These are phyloP conservation scores for Vannuccia rotundouncinata DNA, from an alignment of 2,888 invertebrate genomes.

Conservation along the genomic window DNA sequence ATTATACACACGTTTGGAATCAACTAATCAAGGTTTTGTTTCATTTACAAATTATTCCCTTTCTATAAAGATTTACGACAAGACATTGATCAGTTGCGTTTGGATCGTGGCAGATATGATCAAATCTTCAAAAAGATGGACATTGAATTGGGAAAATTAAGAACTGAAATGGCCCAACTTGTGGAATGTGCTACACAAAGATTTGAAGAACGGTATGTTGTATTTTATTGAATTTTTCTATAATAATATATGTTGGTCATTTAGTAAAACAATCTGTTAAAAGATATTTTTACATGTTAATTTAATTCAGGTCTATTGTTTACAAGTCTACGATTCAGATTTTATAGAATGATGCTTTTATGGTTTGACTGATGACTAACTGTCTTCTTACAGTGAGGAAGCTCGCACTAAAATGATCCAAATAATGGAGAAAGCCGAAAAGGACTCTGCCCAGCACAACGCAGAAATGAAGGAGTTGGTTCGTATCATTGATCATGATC, in stretches of 20 bases:
- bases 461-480: slow-evolving; percentile 81
- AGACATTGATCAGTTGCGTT: slow-evolving; percentile 45
- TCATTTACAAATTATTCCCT: not conserved
- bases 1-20: no score
- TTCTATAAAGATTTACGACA: slow-evolving; percentile 69
- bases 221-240: slow-evolving; percentile 39
- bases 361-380: no score
- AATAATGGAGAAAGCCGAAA: slow-evolving; percentile 70
- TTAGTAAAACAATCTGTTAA: no score
- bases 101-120: slow-evolving; percentile 31
- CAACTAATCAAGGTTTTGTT: no score
- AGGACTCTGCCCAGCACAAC: slow-evolving; percentile 65
- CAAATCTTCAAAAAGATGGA: slow-evolving; percentile 34
- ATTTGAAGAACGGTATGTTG: slow-evolving; percentile 64
- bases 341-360: no score
- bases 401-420: slow-evolving; percentile 64
- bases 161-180: slow-evolving; percentile 73
- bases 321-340: no score
- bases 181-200: slow-evolving; percentile 80
- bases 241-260: no score
- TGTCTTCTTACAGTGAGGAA: slow-evolving; percentile 55
- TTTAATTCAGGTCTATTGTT: no score
- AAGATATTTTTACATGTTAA: no score
- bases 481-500: slow-evolving; percentile 74
- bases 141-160: slow-evolving; percentile 63